A percentile compares a stretch with the other conserved stretches of the same genome.
Conservation (phyloP, 2,113 vertebrate species). For the Nyctereutes procyonoides region DNA sequence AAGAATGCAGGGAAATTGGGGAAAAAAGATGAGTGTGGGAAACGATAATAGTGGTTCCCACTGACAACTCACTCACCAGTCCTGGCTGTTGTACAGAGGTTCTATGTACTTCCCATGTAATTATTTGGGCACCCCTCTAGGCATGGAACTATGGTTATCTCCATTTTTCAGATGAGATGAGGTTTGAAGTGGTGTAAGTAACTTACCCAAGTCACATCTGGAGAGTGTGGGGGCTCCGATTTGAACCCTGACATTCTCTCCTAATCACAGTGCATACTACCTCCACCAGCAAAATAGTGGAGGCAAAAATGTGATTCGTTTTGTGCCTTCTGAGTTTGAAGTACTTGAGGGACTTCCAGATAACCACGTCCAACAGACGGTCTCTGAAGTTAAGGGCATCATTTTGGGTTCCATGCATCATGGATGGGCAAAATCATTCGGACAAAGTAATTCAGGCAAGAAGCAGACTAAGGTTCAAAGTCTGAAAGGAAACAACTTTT, state of each 20-base stretch:
- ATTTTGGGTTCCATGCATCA: neutral
- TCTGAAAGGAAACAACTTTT: neutral
- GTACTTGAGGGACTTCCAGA: neutral
- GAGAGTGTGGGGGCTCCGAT: neutral
- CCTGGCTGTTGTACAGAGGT: neutral
- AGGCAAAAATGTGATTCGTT: neutral
- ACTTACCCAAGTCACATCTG: neutral
- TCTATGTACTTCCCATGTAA: neutral
- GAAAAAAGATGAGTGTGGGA: neutral
- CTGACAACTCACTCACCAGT: neutral
- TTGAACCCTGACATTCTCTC: neutral
- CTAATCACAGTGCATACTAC: neutral
- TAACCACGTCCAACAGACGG: neutral
- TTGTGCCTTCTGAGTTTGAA: neutral
- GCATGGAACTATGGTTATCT: neutral
- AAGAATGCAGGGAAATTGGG: neutral
- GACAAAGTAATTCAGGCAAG: neutral
- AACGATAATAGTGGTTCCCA: neutral
- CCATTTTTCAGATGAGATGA: neutral
- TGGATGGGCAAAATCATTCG: neutral
- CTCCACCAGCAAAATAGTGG: neutral
- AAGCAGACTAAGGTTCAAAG: neutral
- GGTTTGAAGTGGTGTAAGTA: neutral
- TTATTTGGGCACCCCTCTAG: neutral
- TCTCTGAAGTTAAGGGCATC: neutral